These are phyloP conservation scores for Nothura maculosa DNA, from an alignment of 2,797 vertebrate genomes.

Conservation along the genomic window DNA sequence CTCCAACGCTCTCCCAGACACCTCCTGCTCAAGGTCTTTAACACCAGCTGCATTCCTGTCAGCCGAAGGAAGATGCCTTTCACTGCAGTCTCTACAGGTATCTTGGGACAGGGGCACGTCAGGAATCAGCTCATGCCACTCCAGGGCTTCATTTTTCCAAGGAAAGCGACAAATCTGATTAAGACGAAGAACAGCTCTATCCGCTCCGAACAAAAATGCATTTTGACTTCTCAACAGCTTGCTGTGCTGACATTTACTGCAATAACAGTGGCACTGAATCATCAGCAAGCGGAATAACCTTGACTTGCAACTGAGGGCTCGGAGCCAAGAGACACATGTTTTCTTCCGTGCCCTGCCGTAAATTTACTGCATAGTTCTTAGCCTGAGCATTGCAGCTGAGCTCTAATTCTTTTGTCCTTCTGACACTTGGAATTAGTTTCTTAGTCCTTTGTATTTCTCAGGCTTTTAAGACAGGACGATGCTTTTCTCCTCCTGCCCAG, in stretches of 20 bases:
- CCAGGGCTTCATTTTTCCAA: background rate
- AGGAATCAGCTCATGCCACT: background rate
- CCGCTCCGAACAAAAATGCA: background rate
- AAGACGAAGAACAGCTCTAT: background rate
- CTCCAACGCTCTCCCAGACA: background rate
- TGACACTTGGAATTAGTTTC: background rate
- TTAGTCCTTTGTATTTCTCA: background rate
- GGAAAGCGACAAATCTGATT: background rate
- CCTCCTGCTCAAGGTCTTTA: background rate
- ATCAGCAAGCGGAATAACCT: background rate
- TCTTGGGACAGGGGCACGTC: background rate
- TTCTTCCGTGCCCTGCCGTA: background rate
- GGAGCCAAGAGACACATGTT: background rate
- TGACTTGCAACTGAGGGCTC: background rate
- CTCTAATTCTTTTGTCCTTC: background rate
- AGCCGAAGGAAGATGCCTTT: background rate
- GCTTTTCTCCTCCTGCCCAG: fast-evolving
- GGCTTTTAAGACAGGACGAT: background rate
- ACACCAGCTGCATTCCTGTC: background rate
- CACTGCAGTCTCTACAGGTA: background rate
- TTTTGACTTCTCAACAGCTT: background rate
- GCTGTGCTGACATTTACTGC: background rate
- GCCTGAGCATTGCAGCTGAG: background rate
- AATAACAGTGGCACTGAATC: background rate
- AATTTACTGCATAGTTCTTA: background rate